A percentile compares a stretch with the other conserved stretches of the same genome.
Conservation (phyloP, 2,888 invertebrate genomes). For the Boloria selene region DNA sequence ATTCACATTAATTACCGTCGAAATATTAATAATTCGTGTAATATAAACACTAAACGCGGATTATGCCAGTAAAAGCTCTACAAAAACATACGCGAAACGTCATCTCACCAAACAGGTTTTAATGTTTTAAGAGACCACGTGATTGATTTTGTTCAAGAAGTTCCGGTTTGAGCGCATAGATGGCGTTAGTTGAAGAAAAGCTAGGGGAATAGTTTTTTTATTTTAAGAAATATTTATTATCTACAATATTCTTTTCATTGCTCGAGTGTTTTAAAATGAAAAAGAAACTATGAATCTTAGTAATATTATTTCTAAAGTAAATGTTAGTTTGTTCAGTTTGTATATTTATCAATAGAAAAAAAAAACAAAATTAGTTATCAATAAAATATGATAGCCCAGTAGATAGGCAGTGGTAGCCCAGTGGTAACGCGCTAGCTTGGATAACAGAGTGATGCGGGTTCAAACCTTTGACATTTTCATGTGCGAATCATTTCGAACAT, state of each 20-base stretch:
- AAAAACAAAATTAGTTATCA: no score
- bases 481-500: no score
- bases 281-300: no score
- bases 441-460: no score
- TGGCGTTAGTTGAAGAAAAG: slow-evolving; percentile 48
- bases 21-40: slow-evolving; percentile 29
- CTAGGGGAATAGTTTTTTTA: slow-evolving; percentile 48
- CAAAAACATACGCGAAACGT: slow-evolving; percentile 72
- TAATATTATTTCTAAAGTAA: no score
- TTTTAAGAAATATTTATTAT: neutral
- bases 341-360: no score
- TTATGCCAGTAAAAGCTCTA: slow-evolving; percentile 52
- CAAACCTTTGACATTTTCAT: no score
- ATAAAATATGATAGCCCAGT: no score
- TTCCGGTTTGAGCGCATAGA: slow-evolving; percentile 52
- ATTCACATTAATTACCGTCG: slow-evolving; percentile 21
- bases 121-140: slow-evolving; percentile 61
- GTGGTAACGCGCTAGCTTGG: no score
- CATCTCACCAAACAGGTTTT: slow-evolving; percentile 73
- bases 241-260: neutral
- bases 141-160: slow-evolving; percentile 55
- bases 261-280: no score
- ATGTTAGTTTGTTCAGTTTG: no score
- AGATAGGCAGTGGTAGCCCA: no score
- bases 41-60: slow-evolving; percentile 41